Evolutionary conservation across 2,888 invertebrate genomes (phyloP).

Genomic region (Phengaris alcon): DNA sequence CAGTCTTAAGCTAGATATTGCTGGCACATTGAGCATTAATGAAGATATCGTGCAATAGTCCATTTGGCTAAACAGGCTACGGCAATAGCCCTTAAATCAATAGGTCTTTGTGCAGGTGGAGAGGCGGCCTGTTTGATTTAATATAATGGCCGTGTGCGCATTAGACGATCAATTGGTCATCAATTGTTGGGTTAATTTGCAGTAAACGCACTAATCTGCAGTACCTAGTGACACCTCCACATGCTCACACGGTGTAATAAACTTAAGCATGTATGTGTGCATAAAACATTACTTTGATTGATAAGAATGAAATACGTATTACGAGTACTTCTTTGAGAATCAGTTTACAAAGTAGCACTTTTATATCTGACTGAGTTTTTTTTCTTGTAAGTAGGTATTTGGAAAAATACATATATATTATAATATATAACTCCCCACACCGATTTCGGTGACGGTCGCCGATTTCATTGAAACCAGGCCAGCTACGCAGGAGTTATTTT

Average conservation of each 20-base stretch:
- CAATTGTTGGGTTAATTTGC: slow-evolving; percentile 61
- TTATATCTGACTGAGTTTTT: too few species aligned
- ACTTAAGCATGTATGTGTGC: not conserved
- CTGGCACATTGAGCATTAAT: not conserved
- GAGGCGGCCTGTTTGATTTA: slow-evolving; percentile 66
- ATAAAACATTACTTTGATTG: not conserved
- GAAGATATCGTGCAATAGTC: slow-evolving; percentile 40
- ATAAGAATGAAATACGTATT: not conserved
- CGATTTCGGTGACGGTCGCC: too few species aligned
- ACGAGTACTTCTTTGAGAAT: too few species aligned
- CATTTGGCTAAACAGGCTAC: slow-evolving; percentile 53
- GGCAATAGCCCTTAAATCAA: slow-evolving; percentile 65
- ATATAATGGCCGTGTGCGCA: slow-evolving; percentile 62
- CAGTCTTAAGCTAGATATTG: too few species aligned
- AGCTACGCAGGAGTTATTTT: too few species aligned
- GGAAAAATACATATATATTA: too few species aligned
- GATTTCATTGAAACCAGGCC: too few species aligned
- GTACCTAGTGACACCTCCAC: slow-evolving; percentile 27
- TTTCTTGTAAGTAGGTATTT: too few species aligned
- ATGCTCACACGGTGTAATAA: not conserved
- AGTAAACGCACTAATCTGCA: slow-evolving; percentile 37
- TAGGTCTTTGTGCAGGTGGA: slow-evolving; percentile 70
- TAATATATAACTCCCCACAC: too few species aligned
- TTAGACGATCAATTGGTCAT: slow-evolving; percentile 75
- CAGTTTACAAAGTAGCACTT: too few species aligned